Evolutionary conservation across 2,113 vertebrate species (phyloP).

Genomic region (Lonchura striata): DNA sequence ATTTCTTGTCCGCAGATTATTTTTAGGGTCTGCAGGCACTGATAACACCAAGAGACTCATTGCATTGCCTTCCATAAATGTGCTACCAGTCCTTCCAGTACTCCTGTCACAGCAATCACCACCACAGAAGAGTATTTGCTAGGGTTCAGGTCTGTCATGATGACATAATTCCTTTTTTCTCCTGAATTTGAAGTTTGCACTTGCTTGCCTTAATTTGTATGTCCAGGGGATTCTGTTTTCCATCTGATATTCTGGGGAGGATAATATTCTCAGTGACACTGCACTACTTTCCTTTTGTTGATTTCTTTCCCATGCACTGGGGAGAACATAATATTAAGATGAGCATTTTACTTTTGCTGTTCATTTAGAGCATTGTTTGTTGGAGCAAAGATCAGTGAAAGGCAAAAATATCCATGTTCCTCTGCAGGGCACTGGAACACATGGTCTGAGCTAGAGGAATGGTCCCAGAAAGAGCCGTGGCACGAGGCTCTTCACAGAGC

Average conservation of each 20-base stretch:
- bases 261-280: background rate
- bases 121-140: background rate
- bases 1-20: background rate
- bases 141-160: background rate
- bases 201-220: background rate
- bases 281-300: background rate
- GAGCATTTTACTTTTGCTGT: background rate
- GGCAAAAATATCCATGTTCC: background rate
- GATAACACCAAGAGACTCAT: background rate
- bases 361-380: background rate
- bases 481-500: background rate
- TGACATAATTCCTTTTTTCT: background rate
- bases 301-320: background rate
- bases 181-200: background rate
- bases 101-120: background rate
- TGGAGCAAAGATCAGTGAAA: background rate
- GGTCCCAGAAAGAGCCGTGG: background rate
- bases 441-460: background rate
- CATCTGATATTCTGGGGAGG: background rate
- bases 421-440: background rate
- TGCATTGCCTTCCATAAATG: background rate
- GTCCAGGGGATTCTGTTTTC: background rate
- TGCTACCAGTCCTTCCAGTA: background rate
- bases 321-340: background rate
- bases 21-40: slow-evolving; percentile 8